Conservation (phyloP, 2,888 invertebrate species). For the Clistopyga incitator region DNA sequence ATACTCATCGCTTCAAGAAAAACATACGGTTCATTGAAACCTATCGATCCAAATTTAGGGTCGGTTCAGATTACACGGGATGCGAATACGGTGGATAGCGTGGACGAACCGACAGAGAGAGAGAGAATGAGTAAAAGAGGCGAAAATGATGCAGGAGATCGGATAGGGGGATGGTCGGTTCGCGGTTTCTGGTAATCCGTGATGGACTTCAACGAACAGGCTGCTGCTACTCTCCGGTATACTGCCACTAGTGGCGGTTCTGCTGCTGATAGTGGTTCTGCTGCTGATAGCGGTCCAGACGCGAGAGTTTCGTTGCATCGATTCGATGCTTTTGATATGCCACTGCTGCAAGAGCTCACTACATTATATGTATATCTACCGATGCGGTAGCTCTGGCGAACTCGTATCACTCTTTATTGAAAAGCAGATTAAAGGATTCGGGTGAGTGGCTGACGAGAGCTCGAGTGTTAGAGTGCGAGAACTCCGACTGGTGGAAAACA, state of each 20-base stretch:
- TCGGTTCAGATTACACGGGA: conserved; percentile 26
- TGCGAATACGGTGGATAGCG: conserved; percentile 9
- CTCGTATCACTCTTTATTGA: conserved; percentile 66
- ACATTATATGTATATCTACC: conserved; percentile 37
- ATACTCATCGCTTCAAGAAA: conserved; percentile 21
- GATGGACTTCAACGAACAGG: conserved; percentile 49
- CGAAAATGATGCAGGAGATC: conserved; percentile 18
- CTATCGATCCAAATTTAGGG: conserved; percentile 33
- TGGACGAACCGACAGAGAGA: conserved; percentile 9
- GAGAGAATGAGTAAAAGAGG: conserved; percentile 13
- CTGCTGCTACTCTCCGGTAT: conserved; percentile 16
- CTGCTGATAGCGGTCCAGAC: conserved; percentile 30
- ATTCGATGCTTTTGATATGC: conserved; percentile 58
- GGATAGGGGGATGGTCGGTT: conserved; percentile 36
- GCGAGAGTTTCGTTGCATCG: conserved; percentile 48
- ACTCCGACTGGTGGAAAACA: conserved; percentile 53
- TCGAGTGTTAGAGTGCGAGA: conserved; percentile 36
- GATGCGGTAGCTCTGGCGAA: conserved; percentile 22
- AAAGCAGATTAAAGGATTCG: conserved; percentile 69
- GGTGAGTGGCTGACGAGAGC: conserved; percentile 19
- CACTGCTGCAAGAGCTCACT: conserved; percentile 21
- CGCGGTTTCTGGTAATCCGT: conserved; percentile 61
- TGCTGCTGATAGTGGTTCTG: background rate
- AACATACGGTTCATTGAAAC: conserved; percentile 32
- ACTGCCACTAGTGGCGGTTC: background rate